Evolutionary conservation across 2,888 invertebrate species (phyloP), one percentile per base, ranked within the genome.

Genomic region (Bembecia ichneumoniformis): DNA sequence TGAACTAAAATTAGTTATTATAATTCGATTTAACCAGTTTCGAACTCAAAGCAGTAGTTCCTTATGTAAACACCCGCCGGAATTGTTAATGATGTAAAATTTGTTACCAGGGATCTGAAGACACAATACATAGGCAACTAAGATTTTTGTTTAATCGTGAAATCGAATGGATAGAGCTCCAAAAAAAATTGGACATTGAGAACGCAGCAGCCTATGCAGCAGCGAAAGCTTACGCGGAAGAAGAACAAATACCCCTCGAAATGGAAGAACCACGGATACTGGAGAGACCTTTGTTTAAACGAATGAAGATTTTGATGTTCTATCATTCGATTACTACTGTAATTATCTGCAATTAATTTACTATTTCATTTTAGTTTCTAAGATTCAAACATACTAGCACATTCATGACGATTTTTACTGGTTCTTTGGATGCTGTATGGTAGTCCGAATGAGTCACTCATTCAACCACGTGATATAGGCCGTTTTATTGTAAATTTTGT

Each of bases 281-380:
- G 0, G 69, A 78, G 13, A 62, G 66, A 50, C 71, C 62, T 54
- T 74, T 86, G 64, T 79, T 88, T 35, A 76, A 63, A 51, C 70
- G 73, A 44, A 53, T 82, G 51, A 88, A 87, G 62, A 47, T 78
- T 50, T 58, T 88, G 16, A 78, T 80, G 62, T 68, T 76, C 3
- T 88, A 84, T 56, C 84, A 88, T 68, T 86, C 83, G 47, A 72
- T 88, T 51, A 66, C 74, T 53, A 77, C 71, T 63, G 88, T 88
- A 63, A 59, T 64, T 58, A 16, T 11, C 11, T 44, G 40, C 14
- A 7, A 40, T 14, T 40, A 11, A 14, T 40, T 40, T 46, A 13
- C 13, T 45, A 45, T 28, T 46, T 0, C 40, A 40, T 40, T 40
- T 13, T 40, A 28, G 28, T 28, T 28, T 2, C 28, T 28, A 20